Evolutionary conservation across 2,888 invertebrate species (phyloP).

Genomic region (Hyalella azteca): DNA sequence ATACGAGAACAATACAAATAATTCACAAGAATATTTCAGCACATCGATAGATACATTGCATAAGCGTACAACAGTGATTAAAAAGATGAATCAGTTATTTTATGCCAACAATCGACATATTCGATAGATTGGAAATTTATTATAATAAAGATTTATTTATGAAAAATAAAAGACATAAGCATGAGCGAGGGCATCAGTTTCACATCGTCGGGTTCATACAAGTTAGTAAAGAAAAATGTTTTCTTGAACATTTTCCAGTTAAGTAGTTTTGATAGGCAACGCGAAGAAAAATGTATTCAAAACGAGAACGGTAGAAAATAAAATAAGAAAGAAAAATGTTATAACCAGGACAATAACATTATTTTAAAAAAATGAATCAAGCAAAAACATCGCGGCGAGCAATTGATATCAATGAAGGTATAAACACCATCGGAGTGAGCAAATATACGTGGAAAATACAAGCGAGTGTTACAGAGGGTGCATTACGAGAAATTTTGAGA

Average conservation of each 20-base stretch:
- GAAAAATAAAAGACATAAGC: background rate
- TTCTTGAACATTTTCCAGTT: slow-evolving; percentile 23
- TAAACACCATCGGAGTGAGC: too few relatives aligned
- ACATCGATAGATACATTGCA: slow-evolving; percentile 10
- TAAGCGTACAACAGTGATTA: background rate
- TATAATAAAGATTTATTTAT: background rate
- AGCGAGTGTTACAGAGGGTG: too few relatives aligned
- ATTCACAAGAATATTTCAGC: background rate
- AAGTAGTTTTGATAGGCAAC: slow-evolving; percentile 14
- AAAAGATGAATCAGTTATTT: too few relatives aligned
- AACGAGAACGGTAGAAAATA: background rate
- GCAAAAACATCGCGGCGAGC: too few relatives aligned
- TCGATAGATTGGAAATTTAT: background rate
- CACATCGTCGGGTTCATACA: background rate
- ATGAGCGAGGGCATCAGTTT: slow-evolving; percentile 3
- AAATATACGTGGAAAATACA: too few relatives aligned
- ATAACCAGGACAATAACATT: too few relatives aligned
- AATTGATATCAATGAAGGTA: too few relatives aligned
- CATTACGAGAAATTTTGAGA: too few relatives aligned
- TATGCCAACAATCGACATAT: too few relatives aligned
- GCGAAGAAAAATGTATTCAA: background rate
- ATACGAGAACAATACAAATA: background rate
- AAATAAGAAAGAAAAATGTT: too few relatives aligned
- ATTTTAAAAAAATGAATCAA: too few relatives aligned
- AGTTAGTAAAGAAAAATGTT: slow-evolving; percentile 26